phyloP scores from a whole-genome alignment of 1,140 invertebrate genomes.

The Drosophila watanabei region DNA sequence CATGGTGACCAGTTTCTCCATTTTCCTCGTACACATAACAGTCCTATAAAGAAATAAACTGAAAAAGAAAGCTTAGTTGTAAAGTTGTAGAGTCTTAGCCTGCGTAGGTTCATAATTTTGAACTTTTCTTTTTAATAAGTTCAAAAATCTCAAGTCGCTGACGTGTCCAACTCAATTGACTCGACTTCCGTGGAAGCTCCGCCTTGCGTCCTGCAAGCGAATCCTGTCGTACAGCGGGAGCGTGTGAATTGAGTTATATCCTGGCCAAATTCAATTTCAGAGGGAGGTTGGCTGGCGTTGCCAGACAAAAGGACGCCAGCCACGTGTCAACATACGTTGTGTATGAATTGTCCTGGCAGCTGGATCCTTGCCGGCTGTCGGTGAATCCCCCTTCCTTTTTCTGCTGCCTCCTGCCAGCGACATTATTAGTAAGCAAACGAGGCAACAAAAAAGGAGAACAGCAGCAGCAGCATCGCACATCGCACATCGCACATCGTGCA shows the following conservation, averaged over 20 bases:
- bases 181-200: neutral
- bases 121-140: neutral
- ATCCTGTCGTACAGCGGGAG: constrained; percentile 10
- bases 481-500: constrained; percentile 19
- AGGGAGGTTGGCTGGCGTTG: constrained; percentile 16
- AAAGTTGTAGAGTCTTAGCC: neutral
- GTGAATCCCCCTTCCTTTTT: constrained; percentile 24
- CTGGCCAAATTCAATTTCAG: constrained; percentile 72
- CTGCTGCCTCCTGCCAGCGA: constrained; percentile 6
- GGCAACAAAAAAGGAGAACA: constrained; percentile 24
- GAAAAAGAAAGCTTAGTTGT: neutral
- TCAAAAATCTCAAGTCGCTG: neutral
- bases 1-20: neutral
- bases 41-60: neutral
- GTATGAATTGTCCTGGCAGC: constrained; percentile 52
- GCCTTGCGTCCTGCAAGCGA: neutral
- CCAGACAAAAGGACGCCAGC: constrained; percentile 39
- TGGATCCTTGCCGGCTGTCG: constrained; percentile 18
- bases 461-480: constrained; percentile 15
- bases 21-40: neutral
- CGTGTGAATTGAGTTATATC: constrained; percentile 75
- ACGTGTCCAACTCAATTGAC: constrained; percentile 26
- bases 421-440: constrained; percentile 59
- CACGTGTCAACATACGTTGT: constrained; percentile 62
- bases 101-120: neutral